Conservation (phyloP, 2,888 invertebrate species). For the Ypsolopha sequella region DNA sequence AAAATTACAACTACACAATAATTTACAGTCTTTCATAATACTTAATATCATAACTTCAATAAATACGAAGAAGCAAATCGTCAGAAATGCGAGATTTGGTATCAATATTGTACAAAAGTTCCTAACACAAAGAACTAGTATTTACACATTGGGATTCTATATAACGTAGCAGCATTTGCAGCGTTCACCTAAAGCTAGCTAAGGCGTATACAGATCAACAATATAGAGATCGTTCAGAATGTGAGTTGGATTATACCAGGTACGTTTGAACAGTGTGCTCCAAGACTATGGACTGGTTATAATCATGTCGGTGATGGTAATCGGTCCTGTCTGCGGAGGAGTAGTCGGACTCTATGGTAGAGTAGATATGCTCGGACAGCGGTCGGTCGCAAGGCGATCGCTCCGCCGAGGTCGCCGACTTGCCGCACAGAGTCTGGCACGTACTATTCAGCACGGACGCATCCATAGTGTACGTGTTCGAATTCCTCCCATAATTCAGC, state of each 20-base stretch:
- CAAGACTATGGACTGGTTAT: constrained; percentile 56
- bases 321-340: constrained; percentile 67
- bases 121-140: constrained; percentile 42
- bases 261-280: constrained; percentile 66
- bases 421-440: constrained; percentile 71
- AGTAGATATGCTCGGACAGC: constrained; percentile 89
- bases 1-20: constrained; percentile 58
- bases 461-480: constrained; percentile 89
- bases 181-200: constrained; percentile 44
- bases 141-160: constrained; percentile 52
- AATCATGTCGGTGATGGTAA: constrained; percentile 47
- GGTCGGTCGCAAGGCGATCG: constrained; percentile 78
- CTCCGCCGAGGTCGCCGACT: constrained; percentile 64
- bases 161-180: constrained; percentile 41
- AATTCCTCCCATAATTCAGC: constrained; percentile 81
- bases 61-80: constrained; percentile 61
- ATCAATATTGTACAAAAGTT: constrained; percentile 68
- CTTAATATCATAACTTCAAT: constrained; percentile 37
- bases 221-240: constrained; percentile 46
- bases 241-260: constrained; percentile 36
- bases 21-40: constrained; percentile 68
- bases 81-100: constrained; percentile 66
- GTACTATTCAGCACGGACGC: constrained; percentile 73
- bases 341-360: constrained; percentile 91
- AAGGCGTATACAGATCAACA: constrained; percentile 29